These are phyloP conservation scores for Hippolais icterina DNA, from an alignment of 2,113 vertebrate species.

Conservation along the genomic window DNA sequence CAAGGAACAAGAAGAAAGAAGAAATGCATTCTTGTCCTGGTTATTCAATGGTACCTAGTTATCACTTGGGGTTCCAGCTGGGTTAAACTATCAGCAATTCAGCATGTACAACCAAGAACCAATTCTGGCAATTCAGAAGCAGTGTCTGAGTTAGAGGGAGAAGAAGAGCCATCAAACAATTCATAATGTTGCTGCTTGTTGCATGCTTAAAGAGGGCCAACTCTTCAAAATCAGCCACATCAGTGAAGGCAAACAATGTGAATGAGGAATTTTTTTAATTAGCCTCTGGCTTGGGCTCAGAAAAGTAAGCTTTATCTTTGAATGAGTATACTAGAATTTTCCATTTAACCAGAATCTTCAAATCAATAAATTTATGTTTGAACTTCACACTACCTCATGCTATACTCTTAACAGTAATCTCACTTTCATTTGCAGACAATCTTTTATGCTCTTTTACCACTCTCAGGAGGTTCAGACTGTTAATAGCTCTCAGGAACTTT, in stretches of 20 bases:
- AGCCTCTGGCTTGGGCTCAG: not conserved
- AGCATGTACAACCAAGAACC: not conserved
- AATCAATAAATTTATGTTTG: slow-evolving; percentile 34
- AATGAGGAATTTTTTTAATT: not conserved
- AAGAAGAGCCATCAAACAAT: not conserved
- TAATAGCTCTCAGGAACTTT: slow-evolving; percentile 35
- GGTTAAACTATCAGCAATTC: not conserved
- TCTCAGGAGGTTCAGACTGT: not conserved
- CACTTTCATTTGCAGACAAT: slow-evolving; percentile 34
- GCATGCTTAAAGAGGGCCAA: not conserved
- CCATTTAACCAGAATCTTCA: slow-evolving; percentile 1
- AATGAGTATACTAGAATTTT: not conserved
- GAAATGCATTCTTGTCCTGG: not conserved
- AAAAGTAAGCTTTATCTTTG: not conserved
- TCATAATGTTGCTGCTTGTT: not conserved
- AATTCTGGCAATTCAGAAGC: not conserved
- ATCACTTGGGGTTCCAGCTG: not conserved
- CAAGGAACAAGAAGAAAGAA: not conserved
- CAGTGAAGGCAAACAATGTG: not conserved
- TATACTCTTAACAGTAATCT: not conserved
- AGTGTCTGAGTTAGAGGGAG: not conserved
- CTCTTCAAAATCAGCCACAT: not conserved
- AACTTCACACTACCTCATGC: not conserved
- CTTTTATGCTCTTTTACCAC: not conserved
- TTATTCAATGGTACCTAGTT: not conserved